Base-by-base conservation (phyloP, 1,140 invertebrate genomes). In the Bombus pyrosoma region DNA sequence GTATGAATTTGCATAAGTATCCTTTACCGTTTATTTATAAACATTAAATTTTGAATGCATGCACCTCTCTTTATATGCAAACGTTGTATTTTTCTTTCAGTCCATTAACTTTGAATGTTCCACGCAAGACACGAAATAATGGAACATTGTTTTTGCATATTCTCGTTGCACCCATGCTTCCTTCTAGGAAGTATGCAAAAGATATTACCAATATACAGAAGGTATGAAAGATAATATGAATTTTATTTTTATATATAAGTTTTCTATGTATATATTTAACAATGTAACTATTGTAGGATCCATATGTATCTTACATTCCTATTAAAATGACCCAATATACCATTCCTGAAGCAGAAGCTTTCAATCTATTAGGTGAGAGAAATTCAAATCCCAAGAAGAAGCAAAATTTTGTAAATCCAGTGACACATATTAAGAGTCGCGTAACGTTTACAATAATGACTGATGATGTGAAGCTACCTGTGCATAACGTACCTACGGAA, bases 71-170 rank as follows among this genome's bases (percentile, higher is more conserved):
- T 62, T n/a, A 13, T 13, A n/a, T 66, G 18, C 47, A 53, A 53
- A 53, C 18, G 6, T 9, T 62, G 57, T 80, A 39, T 37, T 47
- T 71, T 87, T 91, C 92, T 95, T 95, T 32, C 89, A 96, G 96
- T 80, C 95, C 96, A 91, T 91, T 97, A 66, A 95, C 94, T 87
- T 86, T 98, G 74, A 95, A 97, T 80, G 94, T 98, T 82, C 97
- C 98, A 34, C 90, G 92, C 2, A 96, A 96, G 93, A 98, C 97
- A 1, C 95, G 97, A 18, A 96, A 97, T 68, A 98, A 98, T 96
- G 98, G 98, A 37, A 97, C 97, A 13, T 91, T 98, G 41, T 98
- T 96, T 91, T 95, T 98, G 86, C 97, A 97, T 93, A 94, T 97
- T 34, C 96, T 96, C 37, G 86, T 97, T 71, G 93, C 91, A 18